Evolutionary conservation across 1,140 invertebrate genomes (phyloP), one percentile per base, ranked within the genome.

Genomic region (Brachionus koreanus): DNA sequence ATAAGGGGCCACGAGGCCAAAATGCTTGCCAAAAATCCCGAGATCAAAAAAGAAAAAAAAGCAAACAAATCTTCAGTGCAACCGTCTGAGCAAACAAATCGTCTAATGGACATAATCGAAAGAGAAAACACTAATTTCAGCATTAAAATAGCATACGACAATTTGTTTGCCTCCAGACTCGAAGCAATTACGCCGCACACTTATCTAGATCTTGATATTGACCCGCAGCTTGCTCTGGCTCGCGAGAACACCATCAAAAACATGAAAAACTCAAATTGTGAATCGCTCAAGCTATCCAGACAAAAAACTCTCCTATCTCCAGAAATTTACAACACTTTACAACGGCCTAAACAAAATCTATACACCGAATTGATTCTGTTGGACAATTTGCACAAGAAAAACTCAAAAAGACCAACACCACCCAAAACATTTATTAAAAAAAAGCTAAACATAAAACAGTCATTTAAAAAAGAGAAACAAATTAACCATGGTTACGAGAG

Each of bases 61-160:
- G 5, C 23, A 0, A 74, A 33, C 25, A 74, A 74, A 43, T n/a
- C 43, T 10, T 4, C 29, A 5, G 10, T 74, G 19, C 37, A 46
- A 23, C 16, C 42, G 10, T 25, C 37, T 5, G 19, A 46, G 7
- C 39, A 74, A 46, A 74, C 43, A 2, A 74, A 46, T 19, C 5
- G 39, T 10, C 25, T 74, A 5, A 74, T 74, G 69, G 69, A 74
- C 39, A 74, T 74, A 23, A 74, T 74, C 0, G 69, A 74, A 25
- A 10, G 69, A 16, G 69, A 74, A 46, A 74, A 74, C 42, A 74
- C 69, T 12, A 74, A 74, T 49, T 74, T 74, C n/a, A 74, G 69
- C 25, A 46, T 74, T 39, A 74, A 74, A 74, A 43, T 74, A 12
- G 37, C 69, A 7, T 74, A 74, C 25, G 69, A 74, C 25, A 74